phyloP scores from a whole-genome alignment of 2,113 vertebrate genomes.

The Aix galericulata region DNA sequence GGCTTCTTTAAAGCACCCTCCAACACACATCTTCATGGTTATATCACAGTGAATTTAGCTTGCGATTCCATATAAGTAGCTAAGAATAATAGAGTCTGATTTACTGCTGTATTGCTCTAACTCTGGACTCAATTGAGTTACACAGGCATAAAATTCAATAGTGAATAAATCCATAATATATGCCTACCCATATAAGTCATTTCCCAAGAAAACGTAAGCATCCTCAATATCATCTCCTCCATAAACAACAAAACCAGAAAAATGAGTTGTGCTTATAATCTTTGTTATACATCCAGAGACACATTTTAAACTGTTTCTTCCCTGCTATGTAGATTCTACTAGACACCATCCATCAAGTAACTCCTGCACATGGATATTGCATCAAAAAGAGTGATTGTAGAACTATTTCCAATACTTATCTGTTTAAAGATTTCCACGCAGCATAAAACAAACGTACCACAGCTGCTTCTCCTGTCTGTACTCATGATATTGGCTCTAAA shows the following conservation, averaged over 20 bases:
- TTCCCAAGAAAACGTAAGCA: background rate
- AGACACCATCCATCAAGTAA: background rate
- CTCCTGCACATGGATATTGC: background rate
- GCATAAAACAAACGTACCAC: slow-evolving; percentile 2
- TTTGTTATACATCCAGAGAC: background rate
- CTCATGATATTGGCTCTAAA: slow-evolving; percentile 53
- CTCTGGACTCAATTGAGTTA: slow-evolving; percentile 52
- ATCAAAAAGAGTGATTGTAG: slow-evolving; percentile 8
- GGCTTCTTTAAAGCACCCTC: slow-evolving; percentile 6
- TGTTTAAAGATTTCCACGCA: slow-evolving; percentile 55
- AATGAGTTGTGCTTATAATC: background rate
- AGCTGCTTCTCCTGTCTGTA: slow-evolving; percentile 30
- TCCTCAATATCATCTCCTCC: background rate
- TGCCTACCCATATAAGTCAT: background rate
- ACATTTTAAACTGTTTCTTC: background rate
- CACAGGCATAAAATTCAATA: slow-evolving; percentile 52
- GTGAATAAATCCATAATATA: slow-evolving; percentile 39
- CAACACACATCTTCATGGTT: background rate
- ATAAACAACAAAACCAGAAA: background rate
- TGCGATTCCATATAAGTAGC: slow-evolving; percentile 17
- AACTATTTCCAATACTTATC: slow-evolving; percentile 46
- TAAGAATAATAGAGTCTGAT: slow-evolving; percentile 47
- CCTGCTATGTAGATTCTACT: background rate
- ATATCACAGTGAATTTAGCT: slow-evolving; percentile 29
- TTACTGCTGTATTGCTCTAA: slow-evolving; percentile 37